Percentiles rank a stretch among this genome's conserved stretches.
Evolutionary conservation across 2,888 invertebrate genomes (phyloP).

Genomic region (Parnassius apollo): DNA sequence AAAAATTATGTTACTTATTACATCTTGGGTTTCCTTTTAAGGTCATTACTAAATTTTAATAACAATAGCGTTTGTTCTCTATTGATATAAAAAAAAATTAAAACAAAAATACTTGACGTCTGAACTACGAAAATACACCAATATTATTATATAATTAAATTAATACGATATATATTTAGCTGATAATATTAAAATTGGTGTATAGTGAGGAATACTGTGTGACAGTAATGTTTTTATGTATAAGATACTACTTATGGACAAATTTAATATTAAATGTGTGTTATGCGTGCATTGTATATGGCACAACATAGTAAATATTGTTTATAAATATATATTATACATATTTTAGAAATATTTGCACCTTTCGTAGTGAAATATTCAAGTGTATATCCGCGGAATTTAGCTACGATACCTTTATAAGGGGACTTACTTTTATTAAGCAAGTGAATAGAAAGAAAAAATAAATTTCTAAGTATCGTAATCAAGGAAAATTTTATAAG

Average conservation of each 20-base stretch:
- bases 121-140: constrained; percentile 72
- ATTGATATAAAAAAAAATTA: no score
- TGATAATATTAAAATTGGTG: constrained; percentile 66
- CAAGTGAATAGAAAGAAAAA: constrained; percentile 37
- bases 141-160: constrained; percentile 47
- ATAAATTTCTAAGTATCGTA: constrained; percentile 28
- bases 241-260: constrained; percentile 56
- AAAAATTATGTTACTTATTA: constrained; percentile 1
- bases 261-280: constrained; percentile 55
- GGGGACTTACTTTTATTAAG: constrained; percentile 49
- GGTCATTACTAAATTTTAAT: no score
- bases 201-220: constrained; percentile 75
- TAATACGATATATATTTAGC: constrained; percentile 57
- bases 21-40: background rate
- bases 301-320: constrained; percentile 70
- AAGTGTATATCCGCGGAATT: constrained; percentile 75
- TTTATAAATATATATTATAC: constrained; percentile 72
- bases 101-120: constrained; percentile 51
- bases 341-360: constrained; percentile 81
- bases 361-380: constrained; percentile 76
- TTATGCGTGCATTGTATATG: constrained; percentile 77
- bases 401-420: constrained; percentile 65
- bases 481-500: constrained; percentile 26
- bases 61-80: background rate
- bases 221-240: constrained; percentile 75